Evolutionary conservation across 2,888 invertebrate genomes (phyloP).

Genomic region (Molanna angustata): DNA sequence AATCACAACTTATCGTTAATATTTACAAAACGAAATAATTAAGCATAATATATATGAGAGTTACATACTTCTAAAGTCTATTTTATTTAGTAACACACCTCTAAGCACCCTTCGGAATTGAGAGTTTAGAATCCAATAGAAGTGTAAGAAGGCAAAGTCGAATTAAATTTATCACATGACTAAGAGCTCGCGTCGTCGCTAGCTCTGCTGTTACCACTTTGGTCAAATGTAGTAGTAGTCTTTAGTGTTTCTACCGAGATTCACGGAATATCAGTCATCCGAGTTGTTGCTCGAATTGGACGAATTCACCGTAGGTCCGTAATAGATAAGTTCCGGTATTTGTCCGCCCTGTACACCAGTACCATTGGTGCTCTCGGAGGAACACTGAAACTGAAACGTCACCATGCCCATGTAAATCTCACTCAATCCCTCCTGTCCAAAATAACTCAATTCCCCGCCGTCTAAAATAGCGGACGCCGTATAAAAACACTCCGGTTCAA

Average conservation of each 20-base stretch:
- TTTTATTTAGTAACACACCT: conserved; percentile 19
- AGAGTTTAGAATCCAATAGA: conserved; percentile 21
- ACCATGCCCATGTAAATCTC: conserved; percentile 92
- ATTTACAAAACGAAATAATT: no score
- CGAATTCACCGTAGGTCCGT: conserved; percentile 70
- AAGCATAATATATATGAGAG: no score
- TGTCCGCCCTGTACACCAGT: conserved; percentile 97
- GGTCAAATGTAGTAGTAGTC: conserved; percentile 11
- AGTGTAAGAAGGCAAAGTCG: conserved; percentile 16
- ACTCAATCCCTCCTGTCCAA: conserved; percentile 95
- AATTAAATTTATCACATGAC: conserved; percentile 18
- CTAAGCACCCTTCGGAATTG: conserved; percentile 21
- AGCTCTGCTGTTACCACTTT: neutral
- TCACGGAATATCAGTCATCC: conserved; percentile 48
- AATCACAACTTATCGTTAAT: no score
- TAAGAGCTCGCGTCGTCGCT: neutral
- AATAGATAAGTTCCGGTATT: conserved; percentile 95
- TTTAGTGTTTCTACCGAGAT: conserved; percentile 3
- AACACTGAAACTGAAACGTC: conserved; percentile 96
- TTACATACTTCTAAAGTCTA: no score
- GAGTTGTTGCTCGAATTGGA: conserved; percentile 46
- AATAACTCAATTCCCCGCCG: conserved; percentile 92
- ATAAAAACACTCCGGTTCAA: conserved; percentile 91
- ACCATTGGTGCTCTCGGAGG: conserved; percentile 95
- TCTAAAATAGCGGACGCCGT: conserved; percentile 95